Conservation (phyloP, 2,113 vertebrate species). For the Pomatorhinus ruficollis region DNA sequence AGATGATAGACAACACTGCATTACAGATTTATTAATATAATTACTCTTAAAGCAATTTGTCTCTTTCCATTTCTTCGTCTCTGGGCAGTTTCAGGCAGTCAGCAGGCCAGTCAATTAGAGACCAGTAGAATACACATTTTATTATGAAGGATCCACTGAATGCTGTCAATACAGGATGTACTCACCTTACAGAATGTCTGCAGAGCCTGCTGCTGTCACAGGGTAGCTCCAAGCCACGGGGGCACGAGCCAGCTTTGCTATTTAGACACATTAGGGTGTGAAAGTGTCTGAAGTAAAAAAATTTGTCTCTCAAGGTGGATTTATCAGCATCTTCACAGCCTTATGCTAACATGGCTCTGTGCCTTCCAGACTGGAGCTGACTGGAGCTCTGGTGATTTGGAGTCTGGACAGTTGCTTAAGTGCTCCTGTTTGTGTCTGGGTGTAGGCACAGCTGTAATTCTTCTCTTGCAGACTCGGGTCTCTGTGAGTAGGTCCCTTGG, state of each 20-base stretch:
- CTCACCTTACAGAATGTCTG: neutral
- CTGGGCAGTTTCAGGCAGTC: neutral
- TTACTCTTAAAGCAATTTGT: slow-evolving; percentile 19
- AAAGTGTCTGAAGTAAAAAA: neutral
- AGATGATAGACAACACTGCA: neutral
- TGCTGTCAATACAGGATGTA: neutral
- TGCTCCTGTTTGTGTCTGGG: neutral
- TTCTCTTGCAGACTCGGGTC: neutral
- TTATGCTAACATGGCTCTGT: neutral
- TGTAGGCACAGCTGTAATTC: neutral
- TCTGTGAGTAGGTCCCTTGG: neutral
- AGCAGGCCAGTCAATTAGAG: neutral
- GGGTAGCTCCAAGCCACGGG: neutral
- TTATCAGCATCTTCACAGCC: neutral
- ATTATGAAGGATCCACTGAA: neutral
- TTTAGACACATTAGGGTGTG: neutral
- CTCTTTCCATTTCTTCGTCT: neutral
- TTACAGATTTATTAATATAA: slow-evolving; percentile 14
- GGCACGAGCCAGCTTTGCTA: neutral
- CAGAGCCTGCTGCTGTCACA: neutral
- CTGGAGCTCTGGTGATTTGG: neutral
- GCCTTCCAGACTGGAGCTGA: neutral
- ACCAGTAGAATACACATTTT: neutral
- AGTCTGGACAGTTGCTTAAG: neutral
- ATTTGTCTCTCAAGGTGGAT: neutral